Evolutionary conservation across 2,113 vertebrate species (phyloP), one percentile per base, ranked within the genome.

Genomic region (Sula dactylatra): DNA sequence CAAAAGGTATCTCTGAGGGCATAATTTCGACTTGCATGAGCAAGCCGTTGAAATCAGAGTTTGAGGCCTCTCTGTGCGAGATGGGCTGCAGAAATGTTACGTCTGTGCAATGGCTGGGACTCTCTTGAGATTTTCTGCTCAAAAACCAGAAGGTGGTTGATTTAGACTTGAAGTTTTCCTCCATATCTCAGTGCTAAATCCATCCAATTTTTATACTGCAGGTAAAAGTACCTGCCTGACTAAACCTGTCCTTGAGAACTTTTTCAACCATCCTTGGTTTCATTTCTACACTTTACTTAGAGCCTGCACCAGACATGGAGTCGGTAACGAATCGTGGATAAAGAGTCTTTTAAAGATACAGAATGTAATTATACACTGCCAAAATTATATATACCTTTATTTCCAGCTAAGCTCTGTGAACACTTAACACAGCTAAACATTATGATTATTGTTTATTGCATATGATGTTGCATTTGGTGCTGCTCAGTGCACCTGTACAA

Each of bases 281-380:
- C 1, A 22, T 88, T 76, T n/a, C 52, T 76, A 13, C 6, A 10
- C 38, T 42, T 70, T 26, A 13, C 13, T 56, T 34, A 11, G 25
- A 44, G 26, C 9, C 54, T 70, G 21, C 36, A 54, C 10, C n/a
- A 64, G 38, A 4, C 69, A 55, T 0, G 4, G 50, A 61, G 29
- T 40, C 3, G 1, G 36, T n/a, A 64, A 50, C 6, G 34, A 86
- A 11, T 13, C 4, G 3, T 2, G 2, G 16, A 21, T 20, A 54
- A 67, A 61, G 8, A 81, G 2, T 36, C 7, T 54, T 91, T 85
- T 72, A 44, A 72, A 91, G 47, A 13, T 13, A 26, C 9, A 78
- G 22, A 45, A 82, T 19, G 55, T 32, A 42, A 31, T 49, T 47
- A n/a, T 50, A 47, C n/a, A 9, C 32, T 89, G 27, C 18, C 1